Evolutionary conservation across 2,113 vertebrate species (phyloP).

Genomic region (Trichechus manatus): DNA sequence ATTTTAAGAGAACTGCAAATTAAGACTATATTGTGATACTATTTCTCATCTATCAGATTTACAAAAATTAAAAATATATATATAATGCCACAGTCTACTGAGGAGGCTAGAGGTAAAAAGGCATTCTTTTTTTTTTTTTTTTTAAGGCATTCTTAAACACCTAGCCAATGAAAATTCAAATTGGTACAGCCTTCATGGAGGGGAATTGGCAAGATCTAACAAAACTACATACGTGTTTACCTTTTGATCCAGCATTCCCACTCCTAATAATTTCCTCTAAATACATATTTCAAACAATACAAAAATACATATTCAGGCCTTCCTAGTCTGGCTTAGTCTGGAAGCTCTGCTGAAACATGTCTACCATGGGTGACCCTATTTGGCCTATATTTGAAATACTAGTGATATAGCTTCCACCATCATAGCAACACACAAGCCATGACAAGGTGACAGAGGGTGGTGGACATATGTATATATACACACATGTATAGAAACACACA

Average conservation of each 20-base stretch:
- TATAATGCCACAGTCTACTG: neutral
- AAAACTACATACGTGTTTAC: neutral
- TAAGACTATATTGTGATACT: neutral
- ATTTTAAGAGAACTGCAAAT: neutral
- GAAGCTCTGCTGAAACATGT: neutral
- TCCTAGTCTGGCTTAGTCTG: neutral
- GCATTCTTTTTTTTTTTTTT: neutral
- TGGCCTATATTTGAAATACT: neutral
- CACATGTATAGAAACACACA: neutral
- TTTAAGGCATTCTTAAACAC: neutral
- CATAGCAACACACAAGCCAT: neutral
- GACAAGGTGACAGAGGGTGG: neutral
- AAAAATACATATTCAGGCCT: neutral
- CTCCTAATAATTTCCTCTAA: neutral
- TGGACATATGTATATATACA: neutral
- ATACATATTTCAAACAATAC: neutral
- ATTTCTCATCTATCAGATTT: neutral
- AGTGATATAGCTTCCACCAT: neutral
- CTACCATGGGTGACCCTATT: too few relatives aligned
- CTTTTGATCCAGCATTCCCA: neutral
- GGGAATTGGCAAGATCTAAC: neutral
- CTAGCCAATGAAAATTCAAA: neutral
- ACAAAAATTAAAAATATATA: neutral
- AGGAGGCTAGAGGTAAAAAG: neutral
- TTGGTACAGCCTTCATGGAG: neutral